Percentiles rank a stretch among this genome's conserved stretches.
Evolutionary conservation across 1,140 invertebrate species (phyloP).

Genomic region (Solen grandis): DNA sequence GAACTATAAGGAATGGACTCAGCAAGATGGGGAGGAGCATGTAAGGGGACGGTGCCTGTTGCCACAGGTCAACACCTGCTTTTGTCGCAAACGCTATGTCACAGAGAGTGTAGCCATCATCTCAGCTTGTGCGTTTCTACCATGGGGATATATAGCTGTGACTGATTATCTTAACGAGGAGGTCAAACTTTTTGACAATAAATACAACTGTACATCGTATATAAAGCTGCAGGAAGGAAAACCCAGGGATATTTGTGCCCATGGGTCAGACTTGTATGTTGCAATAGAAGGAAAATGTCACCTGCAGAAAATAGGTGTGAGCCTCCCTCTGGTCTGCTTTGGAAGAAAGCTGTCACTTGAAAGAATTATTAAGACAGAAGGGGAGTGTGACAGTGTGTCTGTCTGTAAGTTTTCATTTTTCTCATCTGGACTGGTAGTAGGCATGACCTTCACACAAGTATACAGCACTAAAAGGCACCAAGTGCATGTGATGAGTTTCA

Average conservation of each 20-base stretch:
- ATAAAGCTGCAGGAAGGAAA: slow-evolving; percentile 9
- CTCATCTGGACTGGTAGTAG: slow-evolving; percentile 6
- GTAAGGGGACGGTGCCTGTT: slow-evolving; percentile 9
- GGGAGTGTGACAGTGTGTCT: slow-evolving; percentile 39
- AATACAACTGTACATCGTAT: slow-evolving; percentile 32
- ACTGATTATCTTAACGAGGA: slow-evolving; percentile 37
- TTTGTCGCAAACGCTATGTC: slow-evolving; percentile 7
- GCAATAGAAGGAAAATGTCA: slow-evolving; percentile 13
- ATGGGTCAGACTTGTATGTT: slow-evolving; percentile 24
- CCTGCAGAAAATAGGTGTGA: background rate
- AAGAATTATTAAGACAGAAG: slow-evolving; percentile 30
- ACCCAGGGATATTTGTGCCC: slow-evolving; percentile 25
- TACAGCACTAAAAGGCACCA: slow-evolving; percentile 32
- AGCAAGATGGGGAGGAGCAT: slow-evolving; percentile 2
- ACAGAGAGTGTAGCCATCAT: slow-evolving; percentile 22
- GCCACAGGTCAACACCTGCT: background rate
- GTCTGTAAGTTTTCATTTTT: slow-evolving; percentile 18
- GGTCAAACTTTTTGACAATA: slow-evolving; percentile 43
- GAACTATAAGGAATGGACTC: slow-evolving; percentile 17
- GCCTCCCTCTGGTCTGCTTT: slow-evolving; percentile 7
- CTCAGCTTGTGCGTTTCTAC: slow-evolving; percentile 29
- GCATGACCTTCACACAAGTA: slow-evolving; percentile 14
- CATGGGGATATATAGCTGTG: slow-evolving; percentile 37
- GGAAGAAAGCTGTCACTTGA: slow-evolving; percentile 10
- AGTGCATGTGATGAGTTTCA: slow-evolving; percentile 32